Evolutionary conservation across 2,113 vertebrate species (phyloP), one percentile per base, ranked within the genome.

Genomic region (Catharus bicknelli): DNA sequence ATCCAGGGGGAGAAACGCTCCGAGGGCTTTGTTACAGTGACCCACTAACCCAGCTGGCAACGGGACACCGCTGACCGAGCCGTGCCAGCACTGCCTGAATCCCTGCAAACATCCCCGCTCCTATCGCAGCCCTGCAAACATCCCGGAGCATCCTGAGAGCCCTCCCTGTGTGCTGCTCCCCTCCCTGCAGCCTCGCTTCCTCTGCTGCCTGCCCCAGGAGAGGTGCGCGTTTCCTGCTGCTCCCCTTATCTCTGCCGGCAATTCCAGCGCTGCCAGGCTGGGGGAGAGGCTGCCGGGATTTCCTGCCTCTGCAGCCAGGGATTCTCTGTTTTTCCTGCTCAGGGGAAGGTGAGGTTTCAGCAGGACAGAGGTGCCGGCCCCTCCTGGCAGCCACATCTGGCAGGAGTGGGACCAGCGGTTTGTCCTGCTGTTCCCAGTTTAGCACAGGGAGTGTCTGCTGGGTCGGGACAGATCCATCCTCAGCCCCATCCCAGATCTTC

Each of bases 1-100:
- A 17, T 38, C 43, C 77, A 38, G 21, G 48, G 30, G 32, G 17
- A 77, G 40, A 61, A 93, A n/a, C 0, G 0, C 54, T 73, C 76
- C 10, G 0, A 48, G 72, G 54, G 22, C 43, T 8, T 63, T 13
- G 2, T 29, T 9, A 1, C 1, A 3, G 48, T 59, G 85, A 59
- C 70, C 87, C 54, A 11, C 53, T 83, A 15, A 68, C 86, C 83
- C 34, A 4, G 55, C 78, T 54, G 91, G 85, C 55, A 69, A 0
- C 0, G 1, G 22, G 27, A 34, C 30, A 0, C 30, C 1, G 45
- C 72, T 1, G 5, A 2, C 13, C 1, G 3, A 48, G 25, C 68
- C 1, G 1, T 0, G 16, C 53, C 8, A 9, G 53, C 83, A 21
- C 26, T 4, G 2, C 15, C 62, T 3, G 3, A 10, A 38, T 16